Conservation (phyloP, 2,113 vertebrate species). For the Leuciscus idus region DNA sequence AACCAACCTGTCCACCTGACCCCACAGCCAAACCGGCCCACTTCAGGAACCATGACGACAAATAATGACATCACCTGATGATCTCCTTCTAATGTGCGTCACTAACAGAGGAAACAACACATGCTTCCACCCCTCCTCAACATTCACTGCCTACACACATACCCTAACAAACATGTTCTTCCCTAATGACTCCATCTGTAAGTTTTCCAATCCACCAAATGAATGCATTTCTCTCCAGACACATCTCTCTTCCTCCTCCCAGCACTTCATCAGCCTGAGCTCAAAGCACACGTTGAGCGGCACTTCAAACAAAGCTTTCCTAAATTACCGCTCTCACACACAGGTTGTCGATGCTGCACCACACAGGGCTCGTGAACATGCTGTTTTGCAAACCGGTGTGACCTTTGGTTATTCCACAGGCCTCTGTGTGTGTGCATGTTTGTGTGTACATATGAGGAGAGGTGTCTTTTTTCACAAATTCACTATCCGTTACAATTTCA, state of each 20-base stretch:
- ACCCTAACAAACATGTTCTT: conserved; percentile 3
- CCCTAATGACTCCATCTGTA: conserved; percentile 3
- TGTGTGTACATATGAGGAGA: not conserved
- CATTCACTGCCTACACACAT: conserved; percentile 25
- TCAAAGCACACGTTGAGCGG: not conserved
- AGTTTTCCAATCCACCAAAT: not conserved
- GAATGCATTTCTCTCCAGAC: conserved; percentile 38
- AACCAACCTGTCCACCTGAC: conserved; percentile 31
- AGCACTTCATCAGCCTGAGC: conserved; percentile 43
- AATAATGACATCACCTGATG: conserved; percentile 17
- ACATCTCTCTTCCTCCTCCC: conserved; percentile 43
- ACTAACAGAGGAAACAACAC: conserved; percentile 15
- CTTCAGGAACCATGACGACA: not conserved
- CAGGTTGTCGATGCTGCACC: conserved; percentile 29
- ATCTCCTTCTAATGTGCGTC: not conserved
- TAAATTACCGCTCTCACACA: conserved; percentile 34
- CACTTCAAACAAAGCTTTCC: conserved; percentile 35
- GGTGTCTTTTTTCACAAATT: not conserved
- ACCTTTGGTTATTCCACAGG: conserved; percentile 41
- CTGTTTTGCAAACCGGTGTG: conserved; percentile 37
- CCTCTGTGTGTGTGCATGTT: conserved; percentile 9
- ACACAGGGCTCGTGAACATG: conserved; percentile 28
- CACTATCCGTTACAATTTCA: not conserved
- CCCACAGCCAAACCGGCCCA: not conserved
- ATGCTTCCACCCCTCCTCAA: not conserved